These are phyloP conservation scores for Thermophis baileyi DNA, from an alignment of 2,113 vertebrate species.

Conservation along the genomic window DNA sequence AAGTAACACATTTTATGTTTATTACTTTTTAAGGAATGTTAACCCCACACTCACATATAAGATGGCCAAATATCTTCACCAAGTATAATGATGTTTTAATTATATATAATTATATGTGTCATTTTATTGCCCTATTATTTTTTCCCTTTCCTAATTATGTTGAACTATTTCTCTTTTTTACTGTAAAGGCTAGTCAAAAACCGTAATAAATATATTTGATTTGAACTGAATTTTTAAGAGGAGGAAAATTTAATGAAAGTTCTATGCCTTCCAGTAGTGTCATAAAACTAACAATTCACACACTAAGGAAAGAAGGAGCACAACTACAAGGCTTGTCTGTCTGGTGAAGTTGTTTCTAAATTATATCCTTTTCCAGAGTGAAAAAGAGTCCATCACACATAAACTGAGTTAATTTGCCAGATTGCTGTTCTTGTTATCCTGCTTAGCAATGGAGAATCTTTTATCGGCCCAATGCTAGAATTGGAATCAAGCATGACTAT, in stretches of 20 bases:
- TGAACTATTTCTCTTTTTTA: no score
- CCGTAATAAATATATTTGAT: no score
- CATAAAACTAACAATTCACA: not conserved
- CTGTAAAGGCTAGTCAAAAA: no score
- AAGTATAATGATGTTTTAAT: no score
- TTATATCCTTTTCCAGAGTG: not conserved
- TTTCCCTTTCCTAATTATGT: no score
- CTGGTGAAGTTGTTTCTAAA: not conserved
- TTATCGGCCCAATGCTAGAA: not conserved
- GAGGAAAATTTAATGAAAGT: not conserved
- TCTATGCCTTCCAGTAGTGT: not conserved
- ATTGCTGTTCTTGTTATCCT: not conserved
- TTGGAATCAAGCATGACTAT: not conserved
- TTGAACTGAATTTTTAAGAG: not conserved
- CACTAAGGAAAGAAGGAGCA: not conserved
- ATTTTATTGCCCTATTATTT: no score
- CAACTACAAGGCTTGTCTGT: not conserved
- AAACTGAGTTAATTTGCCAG: not conserved
- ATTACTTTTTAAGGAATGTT: not conserved
- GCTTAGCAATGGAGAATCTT: not conserved
- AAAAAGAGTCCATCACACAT: not conserved
- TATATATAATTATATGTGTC: no score
- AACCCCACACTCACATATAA: not conserved
- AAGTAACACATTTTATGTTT: not conserved
- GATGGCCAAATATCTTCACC: no score